Evolutionary conservation across 2,113 vertebrate species (phyloP).

Genomic region (Brachypodius melanocephalos): DNA sequence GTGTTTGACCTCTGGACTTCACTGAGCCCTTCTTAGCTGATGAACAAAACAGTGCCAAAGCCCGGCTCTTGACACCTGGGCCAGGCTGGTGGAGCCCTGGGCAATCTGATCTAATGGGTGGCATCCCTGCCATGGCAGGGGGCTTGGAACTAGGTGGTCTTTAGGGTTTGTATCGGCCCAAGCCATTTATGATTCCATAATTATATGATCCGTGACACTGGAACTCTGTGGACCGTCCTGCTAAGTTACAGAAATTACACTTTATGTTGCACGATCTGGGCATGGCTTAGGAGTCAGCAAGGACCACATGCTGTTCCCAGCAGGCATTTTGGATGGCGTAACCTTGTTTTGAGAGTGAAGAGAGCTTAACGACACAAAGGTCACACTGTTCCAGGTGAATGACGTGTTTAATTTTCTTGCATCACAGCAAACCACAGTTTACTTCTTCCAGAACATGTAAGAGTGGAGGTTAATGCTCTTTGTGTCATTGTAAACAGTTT

Average conservation of each 20-base stretch:
- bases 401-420: neutral
- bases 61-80: neutral
- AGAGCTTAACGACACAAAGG: neutral
- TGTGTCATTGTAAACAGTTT: neutral
- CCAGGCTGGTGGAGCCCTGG: neutral
- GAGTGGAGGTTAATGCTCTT: neutral
- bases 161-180: neutral
- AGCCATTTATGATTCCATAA: neutral
- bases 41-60: neutral
- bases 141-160: neutral
- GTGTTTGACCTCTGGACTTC: neutral
- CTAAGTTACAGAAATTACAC: neutral
- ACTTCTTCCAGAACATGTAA: neutral
- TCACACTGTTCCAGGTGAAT: neutral
- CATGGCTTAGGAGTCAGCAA: neutral
- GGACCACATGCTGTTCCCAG: neutral
- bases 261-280: neutral
- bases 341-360: neutral
- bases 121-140: neutral
- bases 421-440: neutral
- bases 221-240: rapidly evolving
- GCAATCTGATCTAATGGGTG: neutral
- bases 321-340: neutral
- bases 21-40: neutral
- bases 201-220: neutral